phyloP scores from a whole-genome alignment of 2,888 invertebrate genomes.

The Desoria tigrina region DNA sequence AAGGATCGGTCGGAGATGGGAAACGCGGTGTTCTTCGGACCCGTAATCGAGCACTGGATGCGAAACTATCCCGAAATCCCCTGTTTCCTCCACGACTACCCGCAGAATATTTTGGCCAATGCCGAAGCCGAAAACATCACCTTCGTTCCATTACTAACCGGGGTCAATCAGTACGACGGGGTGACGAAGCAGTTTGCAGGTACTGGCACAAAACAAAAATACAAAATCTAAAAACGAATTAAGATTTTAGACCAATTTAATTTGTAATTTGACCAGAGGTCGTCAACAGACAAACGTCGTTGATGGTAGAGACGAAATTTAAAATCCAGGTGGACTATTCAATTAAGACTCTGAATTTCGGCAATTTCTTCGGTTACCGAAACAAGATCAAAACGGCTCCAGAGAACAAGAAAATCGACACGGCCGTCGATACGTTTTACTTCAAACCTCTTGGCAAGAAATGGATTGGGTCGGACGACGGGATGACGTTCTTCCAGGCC shows the following conservation, averaged over 20 bases:
- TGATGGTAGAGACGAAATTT: not conserved
- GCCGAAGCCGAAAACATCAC: conserved; percentile 22
- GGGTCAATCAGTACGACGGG: conserved; percentile 28
- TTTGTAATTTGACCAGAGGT: too few relatives aligned
- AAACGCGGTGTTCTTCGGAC: conserved; percentile 23
- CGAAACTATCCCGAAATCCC: conserved; percentile 18
- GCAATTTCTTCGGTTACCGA: not conserved
- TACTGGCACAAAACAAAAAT: too few relatives aligned
- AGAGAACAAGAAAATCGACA: not conserved
- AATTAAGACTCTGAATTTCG: too few relatives aligned
- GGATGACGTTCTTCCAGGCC: not conserved
- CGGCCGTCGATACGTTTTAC: not conserved
- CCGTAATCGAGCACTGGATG: conserved; percentile 37
- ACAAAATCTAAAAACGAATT: too few relatives aligned
- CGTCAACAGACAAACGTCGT: too few relatives aligned
- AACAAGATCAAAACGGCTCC: not conserved
- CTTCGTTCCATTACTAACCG: conserved; percentile 38
- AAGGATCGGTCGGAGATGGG: too few relatives aligned
- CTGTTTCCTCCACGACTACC: conserved; percentile 32
- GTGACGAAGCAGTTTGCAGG: conserved; percentile 14
- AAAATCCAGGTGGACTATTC: not conserved
- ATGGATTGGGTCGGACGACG: not conserved
- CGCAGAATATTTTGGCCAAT: conserved; percentile 25
- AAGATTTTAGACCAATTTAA: too few relatives aligned
- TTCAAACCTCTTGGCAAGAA: not conserved